These are phyloP conservation scores for Fopius arisanus DNA, from an alignment of 1,140 invertebrate genomes.

Conservation along the genomic window DNA sequence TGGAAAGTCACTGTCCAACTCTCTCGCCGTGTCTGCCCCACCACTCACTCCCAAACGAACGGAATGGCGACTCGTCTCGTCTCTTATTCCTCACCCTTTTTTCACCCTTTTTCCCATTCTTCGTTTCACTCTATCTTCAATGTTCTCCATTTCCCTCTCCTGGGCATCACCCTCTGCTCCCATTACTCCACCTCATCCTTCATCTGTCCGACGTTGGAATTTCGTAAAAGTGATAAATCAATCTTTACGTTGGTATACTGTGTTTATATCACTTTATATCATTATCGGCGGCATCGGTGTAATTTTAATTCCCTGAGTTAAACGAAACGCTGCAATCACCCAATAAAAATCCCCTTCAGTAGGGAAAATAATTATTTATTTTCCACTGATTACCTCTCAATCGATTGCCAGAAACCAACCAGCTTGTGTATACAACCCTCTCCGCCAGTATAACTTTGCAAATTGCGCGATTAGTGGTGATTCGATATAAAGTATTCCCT, in stretches of 20 bases:
- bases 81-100: slow-evolving; percentile 18
- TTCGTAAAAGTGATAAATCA: slow-evolving; percentile 53
- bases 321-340: no score
- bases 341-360: no score
- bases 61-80: slow-evolving; percentile 38
- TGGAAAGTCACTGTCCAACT: slow-evolving; percentile 60
- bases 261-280: neutral
- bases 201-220: neutral
- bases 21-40: slow-evolving; percentile 38
- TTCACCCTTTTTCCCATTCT: slow-evolving; percentile 24
- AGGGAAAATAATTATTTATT: no score
- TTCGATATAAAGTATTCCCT: slow-evolving; percentile 19
- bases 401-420: slow-evolving; percentile 4
- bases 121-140: slow-evolving; percentile 22
- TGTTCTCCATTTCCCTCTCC: neutral
- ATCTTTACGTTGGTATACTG: slow-evolving; percentile 36
- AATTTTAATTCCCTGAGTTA: no score
- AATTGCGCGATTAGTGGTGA: slow-evolving; percentile 18
- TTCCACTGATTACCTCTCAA: neutral
- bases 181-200: neutral
- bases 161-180: slow-evolving; percentile 2
- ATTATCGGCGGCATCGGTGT: no score
- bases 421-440: slow-evolving; percentile 20
- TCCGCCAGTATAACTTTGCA: neutral
- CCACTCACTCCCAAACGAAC: slow-evolving; percentile 39